phyloP scores from a whole-genome alignment of 2,888 invertebrate genomes.

The Nysson spinosus region DNA sequence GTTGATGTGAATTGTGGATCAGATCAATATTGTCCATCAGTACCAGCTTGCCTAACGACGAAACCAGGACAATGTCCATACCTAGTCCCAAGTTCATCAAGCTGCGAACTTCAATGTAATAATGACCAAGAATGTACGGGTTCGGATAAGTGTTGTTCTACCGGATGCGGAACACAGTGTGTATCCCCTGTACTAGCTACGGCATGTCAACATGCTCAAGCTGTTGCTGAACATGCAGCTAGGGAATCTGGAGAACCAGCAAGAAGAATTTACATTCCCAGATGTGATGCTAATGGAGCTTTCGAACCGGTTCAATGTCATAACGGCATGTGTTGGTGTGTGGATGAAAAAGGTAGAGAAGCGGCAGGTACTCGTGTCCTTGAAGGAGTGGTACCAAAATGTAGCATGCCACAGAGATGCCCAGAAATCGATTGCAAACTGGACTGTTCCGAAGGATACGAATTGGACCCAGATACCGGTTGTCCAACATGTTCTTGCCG shows the following conservation, averaged over 20 bases:
- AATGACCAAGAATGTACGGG: slow-evolving; percentile 87
- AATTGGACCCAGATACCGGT: slow-evolving; percentile 83
- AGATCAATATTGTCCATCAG: slow-evolving; percentile 71
- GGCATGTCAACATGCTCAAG: slow-evolving; percentile 73
- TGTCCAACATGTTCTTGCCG: slow-evolving; percentile 90
- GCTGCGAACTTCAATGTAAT: slow-evolving; percentile 88
- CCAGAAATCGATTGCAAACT: slow-evolving; percentile 82
- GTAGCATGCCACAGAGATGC: slow-evolving; percentile 67
- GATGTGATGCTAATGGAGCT: slow-evolving; percentile 83
- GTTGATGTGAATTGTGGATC: slow-evolving; percentile 74
- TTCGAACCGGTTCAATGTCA: slow-evolving; percentile 87
- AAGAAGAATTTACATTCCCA: slow-evolving; percentile 85
- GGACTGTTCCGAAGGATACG: slow-evolving; percentile 91
- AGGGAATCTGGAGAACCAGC: slow-evolving; percentile 87
- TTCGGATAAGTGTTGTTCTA: slow-evolving; percentile 88
- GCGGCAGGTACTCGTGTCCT: slow-evolving; percentile 82
- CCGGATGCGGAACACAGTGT: slow-evolving; percentile 92
- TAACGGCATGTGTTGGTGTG: slow-evolving; percentile 89
- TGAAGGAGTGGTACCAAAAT: slow-evolving; percentile 67
- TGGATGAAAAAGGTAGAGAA: slow-evolving; percentile 86
- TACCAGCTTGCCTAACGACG: slow-evolving; percentile 72
- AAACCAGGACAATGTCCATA: slow-evolving; percentile 89
- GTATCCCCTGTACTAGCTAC: slow-evolving; percentile 86
- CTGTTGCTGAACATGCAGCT: slow-evolving; percentile 81
- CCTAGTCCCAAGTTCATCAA: slow-evolving; percentile 84